These are phyloP conservation scores for Tribolium castaneum DNA, from an alignment of 1,140 invertebrate genomes.

Conservation along the genomic window DNA sequence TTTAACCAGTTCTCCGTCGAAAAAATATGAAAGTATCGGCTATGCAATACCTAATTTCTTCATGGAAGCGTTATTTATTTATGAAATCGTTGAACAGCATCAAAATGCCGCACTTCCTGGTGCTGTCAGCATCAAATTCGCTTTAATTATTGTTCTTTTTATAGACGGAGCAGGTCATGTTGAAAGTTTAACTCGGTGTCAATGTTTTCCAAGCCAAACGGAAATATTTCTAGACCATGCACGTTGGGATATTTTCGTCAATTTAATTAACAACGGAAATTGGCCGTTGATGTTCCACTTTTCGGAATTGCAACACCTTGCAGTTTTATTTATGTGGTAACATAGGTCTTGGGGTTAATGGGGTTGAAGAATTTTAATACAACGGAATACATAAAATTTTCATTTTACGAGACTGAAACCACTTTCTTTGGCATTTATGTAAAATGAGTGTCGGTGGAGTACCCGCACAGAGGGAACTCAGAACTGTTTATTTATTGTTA, in stretches of 20 bases:
- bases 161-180: slow-evolving; percentile 20
- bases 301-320: background rate
- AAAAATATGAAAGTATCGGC: background rate
- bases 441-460: background rate
- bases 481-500: slow-evolving; percentile 1
- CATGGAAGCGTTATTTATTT: slow-evolving; percentile 9
- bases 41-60: background rate
- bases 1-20: background rate
- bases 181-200: slow-evolving; percentile 12
- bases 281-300: background rate
- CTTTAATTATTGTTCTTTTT: slow-evolving; percentile 32
- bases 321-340: background rate
- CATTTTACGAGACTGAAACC: background rate
- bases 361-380: background rate
- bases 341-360: background rate
- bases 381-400: background rate
- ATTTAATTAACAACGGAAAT: slow-evolving; percentile 21
- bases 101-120: slow-evolving; percentile 27
- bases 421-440: background rate
- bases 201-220: slow-evolving; percentile 12
- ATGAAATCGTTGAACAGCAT: slow-evolving; percentile 17
- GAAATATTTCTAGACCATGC: slow-evolving; percentile 1
- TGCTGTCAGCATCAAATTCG: slow-evolving; percentile 18
- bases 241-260: background rate
- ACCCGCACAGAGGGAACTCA: background rate